Evolutionary conservation across 2,888 invertebrate species (phyloP).

Genomic region (Bembecia ichneumoniformis): DNA sequence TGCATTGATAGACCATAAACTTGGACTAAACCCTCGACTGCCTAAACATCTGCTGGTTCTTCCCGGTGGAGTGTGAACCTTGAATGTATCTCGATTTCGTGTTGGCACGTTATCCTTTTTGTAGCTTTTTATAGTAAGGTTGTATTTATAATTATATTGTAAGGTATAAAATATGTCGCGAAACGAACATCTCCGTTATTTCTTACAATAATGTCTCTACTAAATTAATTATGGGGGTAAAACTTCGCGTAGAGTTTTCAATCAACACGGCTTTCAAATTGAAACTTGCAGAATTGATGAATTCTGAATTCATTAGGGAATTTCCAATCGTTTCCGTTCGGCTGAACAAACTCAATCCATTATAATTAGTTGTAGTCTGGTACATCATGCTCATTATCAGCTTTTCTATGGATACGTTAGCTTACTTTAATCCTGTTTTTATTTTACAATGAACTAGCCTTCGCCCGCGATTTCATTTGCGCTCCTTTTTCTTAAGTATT

Average conservation of each 20-base stretch:
- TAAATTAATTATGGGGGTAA: constrained; percentile 2
- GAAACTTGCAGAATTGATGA: constrained; percentile 4
- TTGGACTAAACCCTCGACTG: no score
- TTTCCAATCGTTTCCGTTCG: constrained; percentile 1
- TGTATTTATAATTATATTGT: no score
- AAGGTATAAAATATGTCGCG: no score
- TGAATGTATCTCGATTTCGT: no score
- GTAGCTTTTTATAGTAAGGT: no score
- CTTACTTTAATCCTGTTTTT: neutral
- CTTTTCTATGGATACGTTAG: neutral
- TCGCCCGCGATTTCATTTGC: no score
- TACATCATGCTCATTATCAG: neutral
- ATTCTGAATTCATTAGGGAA: constrained; percentile 3
- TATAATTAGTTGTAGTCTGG: constrained; percentile 1
- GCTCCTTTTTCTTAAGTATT: no score
- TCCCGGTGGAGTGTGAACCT: no score
- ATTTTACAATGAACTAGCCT: no score
- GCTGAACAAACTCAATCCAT: neutral
- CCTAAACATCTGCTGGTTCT: no score
- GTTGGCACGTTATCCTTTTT: no score
- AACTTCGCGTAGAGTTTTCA: constrained; percentile 1
- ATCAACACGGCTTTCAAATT: constrained; percentile 1
- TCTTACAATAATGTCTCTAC: constrained; percentile 3
- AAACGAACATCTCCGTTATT: neutral
- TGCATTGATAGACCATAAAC: no score